A percentile compares a stretch with the other conserved stretches of the same genome.
Conservation (phyloP, 2,888 invertebrate genomes). For the Altica lythri region DNA sequence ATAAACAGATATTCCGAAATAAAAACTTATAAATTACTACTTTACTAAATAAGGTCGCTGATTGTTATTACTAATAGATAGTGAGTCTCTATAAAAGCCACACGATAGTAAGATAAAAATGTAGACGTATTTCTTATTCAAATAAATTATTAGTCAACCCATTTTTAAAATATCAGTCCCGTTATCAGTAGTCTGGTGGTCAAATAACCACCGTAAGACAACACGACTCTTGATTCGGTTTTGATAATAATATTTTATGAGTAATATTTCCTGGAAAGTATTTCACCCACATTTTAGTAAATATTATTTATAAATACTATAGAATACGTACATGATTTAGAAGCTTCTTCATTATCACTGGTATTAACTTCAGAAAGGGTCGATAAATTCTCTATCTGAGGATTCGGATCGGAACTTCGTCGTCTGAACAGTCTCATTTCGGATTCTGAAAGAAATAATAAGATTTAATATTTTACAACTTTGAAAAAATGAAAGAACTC, state of each 20-base stretch:
- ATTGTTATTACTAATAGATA: too few species aligned
- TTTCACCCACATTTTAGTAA: slow-evolving; percentile 9
- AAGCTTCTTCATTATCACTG: slow-evolving; percentile 34
- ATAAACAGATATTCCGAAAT: too few species aligned
- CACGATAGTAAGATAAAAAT: too few species aligned
- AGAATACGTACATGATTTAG: slow-evolving; percentile 40
- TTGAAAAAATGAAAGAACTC: not conserved
- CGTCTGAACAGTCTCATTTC: slow-evolving; percentile 62
- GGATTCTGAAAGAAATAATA: slow-evolving; percentile 24
- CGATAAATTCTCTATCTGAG: slow-evolving; percentile 62
- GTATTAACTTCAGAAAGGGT: slow-evolving; percentile 51
- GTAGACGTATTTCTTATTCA: too few species aligned
- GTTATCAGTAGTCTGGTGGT: too few species aligned
- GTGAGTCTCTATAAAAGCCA: too few species aligned
- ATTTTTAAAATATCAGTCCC: not conserved
- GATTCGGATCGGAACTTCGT: slow-evolving; percentile 62
- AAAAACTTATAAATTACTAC: too few species aligned
- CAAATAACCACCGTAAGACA: too few species aligned
- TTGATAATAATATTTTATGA: slow-evolving; percentile 9
- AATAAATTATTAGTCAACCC: too few species aligned
- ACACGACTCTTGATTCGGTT: too few species aligned
- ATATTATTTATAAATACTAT: not conserved
- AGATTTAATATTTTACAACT: too few species aligned
- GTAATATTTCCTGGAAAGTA: slow-evolving; percentile 3
- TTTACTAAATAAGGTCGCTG: not conserved